Evolutionary conservation across 2,797 vertebrate species (phyloP).

Genomic region (Diplodus sargus): DNA sequence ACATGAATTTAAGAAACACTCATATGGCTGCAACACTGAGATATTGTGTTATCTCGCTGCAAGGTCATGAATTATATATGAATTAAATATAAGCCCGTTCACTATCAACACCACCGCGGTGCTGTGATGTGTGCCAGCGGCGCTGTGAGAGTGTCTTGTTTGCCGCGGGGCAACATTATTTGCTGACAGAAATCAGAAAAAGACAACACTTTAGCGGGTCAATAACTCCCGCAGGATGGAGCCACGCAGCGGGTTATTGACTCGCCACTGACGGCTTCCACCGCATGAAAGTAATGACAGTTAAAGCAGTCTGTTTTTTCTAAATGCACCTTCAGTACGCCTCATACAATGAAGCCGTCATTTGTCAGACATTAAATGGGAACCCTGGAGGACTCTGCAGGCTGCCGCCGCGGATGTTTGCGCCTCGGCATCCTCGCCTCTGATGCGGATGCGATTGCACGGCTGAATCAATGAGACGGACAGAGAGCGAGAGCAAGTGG

Average conservation of each 20-base stretch:
- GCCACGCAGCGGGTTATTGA: not conserved
- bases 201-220: not conserved
- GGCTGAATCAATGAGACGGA: conserved; percentile 61
- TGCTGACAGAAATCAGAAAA: conserved; percentile 3
- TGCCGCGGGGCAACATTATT: not conserved
- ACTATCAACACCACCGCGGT: not conserved
- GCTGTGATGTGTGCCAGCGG: not conserved
- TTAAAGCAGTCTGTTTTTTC: not conserved
- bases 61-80: conserved; percentile 8
- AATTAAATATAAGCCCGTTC: conserved; percentile 21
- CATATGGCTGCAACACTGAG: not conserved
- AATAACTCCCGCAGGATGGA: not conserved
- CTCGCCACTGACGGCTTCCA: not conserved
- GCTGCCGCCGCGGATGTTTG: conserved; percentile 22
- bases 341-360: conserved; percentile 31
- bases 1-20: conserved; percentile 6
- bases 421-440: conserved; percentile 19
- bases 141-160: conserved; percentile 2
- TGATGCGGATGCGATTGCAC: conserved; percentile 49
- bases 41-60: conserved; percentile 1
- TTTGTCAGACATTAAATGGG: conserved; percentile 43
- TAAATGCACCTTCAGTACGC: conserved; percentile 8
- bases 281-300: conserved; percentile 3
- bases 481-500: conserved; percentile 46
- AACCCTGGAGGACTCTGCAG: conserved; percentile 21